phyloP scores from a whole-genome alignment of 2,888 invertebrate species.

The Cerceris ruficornis region DNA sequence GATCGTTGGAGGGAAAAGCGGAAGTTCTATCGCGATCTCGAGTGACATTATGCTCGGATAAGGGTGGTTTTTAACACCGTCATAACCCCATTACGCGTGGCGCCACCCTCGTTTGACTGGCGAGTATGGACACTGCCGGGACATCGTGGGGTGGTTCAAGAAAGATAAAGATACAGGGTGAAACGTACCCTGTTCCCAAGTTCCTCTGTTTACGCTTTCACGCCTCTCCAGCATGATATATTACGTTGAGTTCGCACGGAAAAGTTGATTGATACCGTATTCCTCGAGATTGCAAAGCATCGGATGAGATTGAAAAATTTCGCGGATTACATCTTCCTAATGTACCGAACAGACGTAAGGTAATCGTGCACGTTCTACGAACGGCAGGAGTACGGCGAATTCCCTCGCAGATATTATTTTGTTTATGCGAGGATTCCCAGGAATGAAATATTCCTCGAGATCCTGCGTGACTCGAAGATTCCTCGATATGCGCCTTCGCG shows the following conservation, averaged over 20 bases:
- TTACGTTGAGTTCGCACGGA: conserved; percentile 11
- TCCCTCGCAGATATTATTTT: neutral
- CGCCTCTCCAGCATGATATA: conserved; percentile 21
- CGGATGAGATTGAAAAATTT: conserved; percentile 15
- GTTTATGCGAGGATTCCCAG: too few relatives aligned
- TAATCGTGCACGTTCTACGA: conserved; percentile 7
- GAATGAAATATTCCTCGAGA: neutral
- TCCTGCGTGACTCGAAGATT: neutral
- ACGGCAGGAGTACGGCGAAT: neutral
- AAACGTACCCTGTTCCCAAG: conserved; percentile 26
- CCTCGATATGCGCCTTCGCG: neutral
- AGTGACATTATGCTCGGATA: conserved; percentile 65
- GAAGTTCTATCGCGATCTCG: conserved; percentile 65
- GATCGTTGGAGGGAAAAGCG: conserved; percentile 55
- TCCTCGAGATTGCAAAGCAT: conserved; percentile 1
- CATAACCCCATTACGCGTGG: conserved; percentile 68
- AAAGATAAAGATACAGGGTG: conserved; percentile 57
- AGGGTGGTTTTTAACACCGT: conserved; percentile 67
- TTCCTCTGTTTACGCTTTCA: conserved; percentile 29
- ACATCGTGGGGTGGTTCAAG: conserved; percentile 30
- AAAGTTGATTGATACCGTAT: conserved; percentile 43
- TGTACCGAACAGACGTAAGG: conserved; percentile 19
- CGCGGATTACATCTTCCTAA: conserved; percentile 9
- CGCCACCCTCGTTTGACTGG: conserved; percentile 47
- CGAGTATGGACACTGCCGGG: conserved; percentile 34